These are phyloP conservation scores for Merluccius polli DNA, from an alignment of 2,797 vertebrate species.

Conservation along the genomic window DNA sequence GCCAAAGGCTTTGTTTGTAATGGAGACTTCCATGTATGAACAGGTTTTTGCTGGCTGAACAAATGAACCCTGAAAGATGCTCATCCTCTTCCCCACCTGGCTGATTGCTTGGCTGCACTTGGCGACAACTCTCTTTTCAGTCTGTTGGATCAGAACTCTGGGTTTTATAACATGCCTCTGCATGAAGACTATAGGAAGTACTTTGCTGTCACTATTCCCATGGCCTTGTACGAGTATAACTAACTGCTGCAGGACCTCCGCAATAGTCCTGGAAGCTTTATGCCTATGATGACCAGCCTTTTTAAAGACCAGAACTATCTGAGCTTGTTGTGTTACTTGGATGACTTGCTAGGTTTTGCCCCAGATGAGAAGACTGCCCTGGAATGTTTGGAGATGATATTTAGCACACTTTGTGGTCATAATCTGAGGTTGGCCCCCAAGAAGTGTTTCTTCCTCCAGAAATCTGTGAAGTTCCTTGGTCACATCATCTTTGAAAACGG, in stretches of 20 bases:
- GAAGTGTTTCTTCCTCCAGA: neutral
- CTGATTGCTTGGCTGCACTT: too few relatives aligned
- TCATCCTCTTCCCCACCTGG: constrained; percentile 6
- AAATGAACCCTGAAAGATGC: constrained; percentile 15
- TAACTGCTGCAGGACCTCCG: too few relatives aligned
- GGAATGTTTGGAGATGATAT: constrained; percentile 4
- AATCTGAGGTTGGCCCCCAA: constrained; percentile 1
- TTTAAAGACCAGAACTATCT: constrained; percentile 11
- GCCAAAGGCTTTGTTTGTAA: too few relatives aligned
- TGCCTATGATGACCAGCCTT: constrained; percentile 12
- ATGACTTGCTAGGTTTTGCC: too few relatives aligned
- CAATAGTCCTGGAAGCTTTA: constrained; percentile 3
- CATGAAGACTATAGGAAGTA: constrained; percentile 9
- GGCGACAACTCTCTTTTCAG: too few relatives aligned
- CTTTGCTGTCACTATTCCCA: neutral
- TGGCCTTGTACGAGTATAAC: neutral
- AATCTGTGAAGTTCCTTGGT: constrained; percentile 12
- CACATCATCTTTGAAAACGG: constrained; percentile 6
- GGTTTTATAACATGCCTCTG: constrained; percentile 16
- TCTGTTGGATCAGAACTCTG: too few relatives aligned
- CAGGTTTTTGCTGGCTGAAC: constrained; percentile 21
- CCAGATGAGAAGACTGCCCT: neutral
- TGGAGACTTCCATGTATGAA: constrained; percentile 9
- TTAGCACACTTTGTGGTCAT: neutral
- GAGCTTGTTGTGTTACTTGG: too few relatives aligned